Base-by-base conservation (phyloP, 2,797 vertebrate species). In the Trichosurus vulpecula region DNA sequence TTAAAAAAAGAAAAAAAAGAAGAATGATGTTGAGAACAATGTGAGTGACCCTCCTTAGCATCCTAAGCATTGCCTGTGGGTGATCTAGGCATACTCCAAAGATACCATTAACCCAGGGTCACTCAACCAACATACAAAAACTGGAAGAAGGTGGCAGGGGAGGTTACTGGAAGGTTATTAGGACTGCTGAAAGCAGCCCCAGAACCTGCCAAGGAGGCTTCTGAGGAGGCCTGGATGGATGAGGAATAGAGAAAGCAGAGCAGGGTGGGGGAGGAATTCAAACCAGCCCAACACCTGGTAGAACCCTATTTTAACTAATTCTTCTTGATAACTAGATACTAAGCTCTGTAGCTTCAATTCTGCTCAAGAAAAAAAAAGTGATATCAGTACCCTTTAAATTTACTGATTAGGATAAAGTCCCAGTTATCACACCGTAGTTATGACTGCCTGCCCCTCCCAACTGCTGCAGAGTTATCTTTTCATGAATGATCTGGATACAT, bases 381-480 rank as follows among this genome's bases (percentile, higher is more conserved):
- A 41, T 41, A 47, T 47, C n/a, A 81, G 22, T 25, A 47, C 0
- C 22, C 8, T 81, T n/a, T 41, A 81, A 25, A 47, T 81, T 25
- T 9, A 25, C 19, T 25, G 66, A 47, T 47, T 29, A 87, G 41
- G 74, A 87, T 51, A 87, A 47, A 87, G 41, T 11, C 9, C 10
- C 0, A 12, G 22, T 87, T 87, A 27, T 0, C 74, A 81, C 41
- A 47, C 22, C 22, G 47, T 81, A 47, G 22, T 25, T 81, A 87
- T 27, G 41, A 87, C 61, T 93, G 8, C 14, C 52, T 11, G 91
- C 58, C 92, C 93, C 91, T 52, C 35, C 92, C 93, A 61, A 5
- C 61, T 54, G 52, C 13, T 58, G 54, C 27, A 81, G 4, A 96
- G 57, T 94, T 93, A 31, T 47, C 19, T 92, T 93, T 95, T 52